Conservation (phyloP, 2,113 vertebrate genomes). For the Podarcis cretensis region DNA sequence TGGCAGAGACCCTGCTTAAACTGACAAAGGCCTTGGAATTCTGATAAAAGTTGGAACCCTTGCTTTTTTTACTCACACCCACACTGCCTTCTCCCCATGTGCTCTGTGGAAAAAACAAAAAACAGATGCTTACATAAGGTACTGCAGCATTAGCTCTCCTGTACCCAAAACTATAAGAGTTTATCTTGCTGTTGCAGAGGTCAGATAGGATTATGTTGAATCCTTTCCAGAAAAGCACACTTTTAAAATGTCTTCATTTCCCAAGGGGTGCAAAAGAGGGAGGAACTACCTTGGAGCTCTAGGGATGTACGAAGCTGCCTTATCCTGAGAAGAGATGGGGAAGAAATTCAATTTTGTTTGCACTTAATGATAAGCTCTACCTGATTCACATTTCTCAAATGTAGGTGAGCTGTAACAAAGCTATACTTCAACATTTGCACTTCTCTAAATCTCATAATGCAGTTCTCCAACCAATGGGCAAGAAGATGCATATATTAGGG, state of each 20-base stretch:
- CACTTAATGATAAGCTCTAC: too few relatives aligned
- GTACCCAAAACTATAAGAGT: background rate
- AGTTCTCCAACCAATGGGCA: too few relatives aligned
- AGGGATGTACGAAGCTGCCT: background rate
- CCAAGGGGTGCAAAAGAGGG: background rate
- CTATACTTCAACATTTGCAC: too few relatives aligned
- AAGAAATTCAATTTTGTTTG: too few relatives aligned
- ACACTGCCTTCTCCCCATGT: slow-evolving; percentile 18
- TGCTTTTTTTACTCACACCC: slow-evolving; percentile 18
- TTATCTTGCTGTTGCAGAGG: background rate
- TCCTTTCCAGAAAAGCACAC: background rate
- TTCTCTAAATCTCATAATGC: too few relatives aligned
- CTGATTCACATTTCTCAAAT: too few relatives aligned
- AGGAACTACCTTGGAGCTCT: background rate
- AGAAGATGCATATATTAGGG: too few relatives aligned
- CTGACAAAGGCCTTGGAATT: slow-evolving; percentile 36
- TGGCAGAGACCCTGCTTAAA: slow-evolving; percentile 53
- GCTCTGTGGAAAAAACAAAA: background rate
- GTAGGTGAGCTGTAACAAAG: too few relatives aligned
- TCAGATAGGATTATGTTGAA: background rate
- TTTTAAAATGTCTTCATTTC: background rate
- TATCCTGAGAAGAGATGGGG: too few relatives aligned
- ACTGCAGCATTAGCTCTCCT: background rate
- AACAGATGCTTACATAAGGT: background rate
- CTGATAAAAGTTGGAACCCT: slow-evolving; percentile 21